A percentile compares a stretch with the other conserved stretches of the same genome.
Evolutionary conservation across 2,113 vertebrate species (phyloP).

Genomic region (Hippopotamus amphibius): DNA sequence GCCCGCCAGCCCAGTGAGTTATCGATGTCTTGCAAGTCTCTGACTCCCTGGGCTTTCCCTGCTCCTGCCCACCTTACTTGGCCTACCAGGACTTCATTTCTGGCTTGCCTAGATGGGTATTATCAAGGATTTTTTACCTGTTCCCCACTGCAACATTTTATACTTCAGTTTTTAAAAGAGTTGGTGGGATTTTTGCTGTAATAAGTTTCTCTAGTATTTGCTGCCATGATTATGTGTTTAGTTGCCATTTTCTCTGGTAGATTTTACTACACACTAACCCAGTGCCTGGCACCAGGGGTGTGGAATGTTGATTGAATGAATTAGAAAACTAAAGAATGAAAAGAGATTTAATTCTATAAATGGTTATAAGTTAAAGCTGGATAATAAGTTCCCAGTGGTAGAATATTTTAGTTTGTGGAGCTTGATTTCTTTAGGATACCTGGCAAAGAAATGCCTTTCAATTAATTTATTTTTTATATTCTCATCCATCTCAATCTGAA

Average conservation of each 20-base stretch:
- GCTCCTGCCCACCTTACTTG: background rate
- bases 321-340: background rate
- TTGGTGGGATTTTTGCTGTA: background rate
- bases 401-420: background rate
- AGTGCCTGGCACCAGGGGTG: background rate
- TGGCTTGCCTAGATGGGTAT: background rate
- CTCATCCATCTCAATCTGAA: background rate
- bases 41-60: background rate
- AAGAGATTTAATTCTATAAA: background rate
- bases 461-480: background rate
- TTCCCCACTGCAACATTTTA: background rate
- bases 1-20: fast-evolving
- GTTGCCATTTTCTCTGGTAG: background rate
- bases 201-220: background rate
- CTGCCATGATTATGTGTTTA: background rate
- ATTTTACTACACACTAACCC: background rate
- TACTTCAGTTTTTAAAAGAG: background rate
- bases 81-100: background rate
- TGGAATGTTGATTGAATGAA: background rate
- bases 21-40: background rate
- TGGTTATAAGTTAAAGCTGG: background rate
- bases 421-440: background rate
- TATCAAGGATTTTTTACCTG: background rate
- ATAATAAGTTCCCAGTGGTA: background rate
- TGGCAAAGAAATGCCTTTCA: background rate